These are phyloP conservation scores for Phylloscopus whistleri DNA, from an alignment of 2,113 vertebrate species.

Conservation along the genomic window DNA sequence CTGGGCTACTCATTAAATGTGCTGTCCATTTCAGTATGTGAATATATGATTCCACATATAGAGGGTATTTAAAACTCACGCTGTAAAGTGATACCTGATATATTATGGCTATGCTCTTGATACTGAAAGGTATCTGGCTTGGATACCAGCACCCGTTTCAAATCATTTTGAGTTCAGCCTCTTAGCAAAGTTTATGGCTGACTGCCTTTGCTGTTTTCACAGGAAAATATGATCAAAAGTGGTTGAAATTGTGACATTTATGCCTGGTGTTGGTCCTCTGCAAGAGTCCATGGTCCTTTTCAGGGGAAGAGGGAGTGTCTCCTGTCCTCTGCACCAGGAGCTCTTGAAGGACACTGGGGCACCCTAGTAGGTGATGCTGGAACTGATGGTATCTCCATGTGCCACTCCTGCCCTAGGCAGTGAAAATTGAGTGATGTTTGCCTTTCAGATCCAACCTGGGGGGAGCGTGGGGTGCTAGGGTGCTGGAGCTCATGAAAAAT, in stretches of 20 bases:
- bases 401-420: not conserved
- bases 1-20: conserved; percentile 23
- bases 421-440: not conserved
- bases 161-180: not conserved
- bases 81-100: not conserved
- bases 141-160: not conserved
- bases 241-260: not conserved
- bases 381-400: rapidly evolving
- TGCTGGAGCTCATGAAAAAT: not conserved
- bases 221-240: not conserved
- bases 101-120: not conserved
- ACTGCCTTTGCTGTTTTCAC: not conserved
- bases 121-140: conserved; percentile 27
- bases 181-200: not conserved
- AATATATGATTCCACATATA: not conserved
- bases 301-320: not conserved
- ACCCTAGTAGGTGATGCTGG: not conserved
- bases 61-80: not conserved
- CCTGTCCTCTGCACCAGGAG: not conserved
- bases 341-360: not conserved
- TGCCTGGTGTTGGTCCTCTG: not conserved
- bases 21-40: not conserved
- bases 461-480: not conserved
- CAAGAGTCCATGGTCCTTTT: not conserved
- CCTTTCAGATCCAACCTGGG: not conserved